A percentile compares a stretch with the other conserved stretches of the same genome.
Evolutionary conservation across 2,888 invertebrate species (phyloP).

Genomic region (Chaetogeoica ovagalla): DNA sequence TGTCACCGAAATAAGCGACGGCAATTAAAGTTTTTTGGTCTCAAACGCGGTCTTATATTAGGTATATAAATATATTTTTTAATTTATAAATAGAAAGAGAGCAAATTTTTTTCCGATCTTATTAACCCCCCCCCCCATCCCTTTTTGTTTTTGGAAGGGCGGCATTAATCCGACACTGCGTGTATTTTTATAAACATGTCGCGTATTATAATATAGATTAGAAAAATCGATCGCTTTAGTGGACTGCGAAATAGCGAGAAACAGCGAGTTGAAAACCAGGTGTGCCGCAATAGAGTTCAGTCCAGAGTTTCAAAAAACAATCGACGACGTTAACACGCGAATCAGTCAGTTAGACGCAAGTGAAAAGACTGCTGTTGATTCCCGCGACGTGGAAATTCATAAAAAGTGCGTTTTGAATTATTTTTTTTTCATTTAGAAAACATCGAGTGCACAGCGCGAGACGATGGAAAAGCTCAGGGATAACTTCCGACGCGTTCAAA

Average conservation of each 20-base stretch:
- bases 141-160: too few species aligned
- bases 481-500: neutral
- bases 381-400: too few species aligned
- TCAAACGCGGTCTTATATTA: too few species aligned
- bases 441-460: neutral
- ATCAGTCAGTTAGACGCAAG: conserved; percentile 18
- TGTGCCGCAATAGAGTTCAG: neutral
- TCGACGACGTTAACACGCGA: neutral
- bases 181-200: too few species aligned
- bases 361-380: neutral
- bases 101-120: too few species aligned
- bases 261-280: neutral
- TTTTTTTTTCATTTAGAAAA: conserved; percentile 2
- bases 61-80: too few species aligned
- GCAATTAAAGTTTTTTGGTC: too few species aligned
- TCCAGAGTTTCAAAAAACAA: neutral
- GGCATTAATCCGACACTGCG: too few species aligned
- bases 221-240: neutral
- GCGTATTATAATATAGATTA: conserved; percentile 5
- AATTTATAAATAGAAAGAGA: too few species aligned
- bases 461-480: neutral
- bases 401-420: neutral
- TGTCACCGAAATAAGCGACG: too few species aligned
- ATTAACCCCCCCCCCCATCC: too few species aligned
- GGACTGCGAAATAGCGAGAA: conserved; percentile 6